Evolutionary conservation across 2,797 vertebrate genomes (phyloP), one percentile per base, ranked within the genome.

Genomic region (Myripristis murdjan): DNA sequence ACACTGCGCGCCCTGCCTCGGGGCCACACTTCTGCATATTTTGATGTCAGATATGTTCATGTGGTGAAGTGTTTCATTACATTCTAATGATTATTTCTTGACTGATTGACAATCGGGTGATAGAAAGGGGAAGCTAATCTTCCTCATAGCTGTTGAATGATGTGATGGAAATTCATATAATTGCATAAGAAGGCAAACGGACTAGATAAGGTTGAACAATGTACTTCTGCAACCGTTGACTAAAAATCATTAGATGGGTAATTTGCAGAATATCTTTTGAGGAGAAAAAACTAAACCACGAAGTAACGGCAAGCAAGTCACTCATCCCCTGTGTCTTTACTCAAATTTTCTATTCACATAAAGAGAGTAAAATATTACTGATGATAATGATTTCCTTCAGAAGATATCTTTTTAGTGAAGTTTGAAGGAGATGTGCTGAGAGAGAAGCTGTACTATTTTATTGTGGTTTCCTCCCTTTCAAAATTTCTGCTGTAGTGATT

Each of bases 81-180:
- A 87, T 89, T 92, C 73, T 93, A 94, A 94, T 89, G 91, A 94
- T 95, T 95, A 94, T 94, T 93, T 82, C 67, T 69, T 81, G 79
- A 87, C 83, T 82, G 82, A 89, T 48, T 87, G 94, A 91, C 89
- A 88, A 73, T 87, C 67, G 44, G 77, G 62, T 90, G 89, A 92
- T 83, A 69, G 89, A 87, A 81, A 58, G 66, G 68, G 87, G 88
- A 92, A 88, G 84, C 73, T 68, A 57, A 77, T 83, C 87, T 79
- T 75, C 70, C 86, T 86, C 82, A 74, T 89, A 81, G 88, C 84
- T 90, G 87, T 91, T 92, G 88, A 92, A 86, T 90, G 75, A 82
- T 70, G 71, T 75, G 83, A 77, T 58, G 64, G 59, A 77, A 83
- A 80, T 74, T 41, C 14, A 52, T 59, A 23, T 72, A 64, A 81